Conservation (phyloP, 2,113 vertebrate genomes). For the Myotis brandtii region DNA sequence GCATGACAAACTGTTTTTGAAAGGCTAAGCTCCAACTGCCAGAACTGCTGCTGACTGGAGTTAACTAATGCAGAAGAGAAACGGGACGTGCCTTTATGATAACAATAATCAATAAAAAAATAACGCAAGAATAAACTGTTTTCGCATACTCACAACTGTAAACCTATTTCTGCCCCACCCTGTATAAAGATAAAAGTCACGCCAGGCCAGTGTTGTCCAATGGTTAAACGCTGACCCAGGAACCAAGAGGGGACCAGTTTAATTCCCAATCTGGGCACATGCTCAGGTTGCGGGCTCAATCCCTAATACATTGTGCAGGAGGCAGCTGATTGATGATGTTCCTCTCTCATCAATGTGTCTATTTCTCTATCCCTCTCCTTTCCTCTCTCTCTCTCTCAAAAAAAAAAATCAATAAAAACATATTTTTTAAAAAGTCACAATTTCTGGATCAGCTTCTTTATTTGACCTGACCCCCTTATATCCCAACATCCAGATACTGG, state of each 20-base stretch:
- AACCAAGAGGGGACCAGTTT: too few species aligned
- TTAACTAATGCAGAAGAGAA: not conserved
- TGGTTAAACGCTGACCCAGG: too few species aligned
- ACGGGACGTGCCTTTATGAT: not conserved
- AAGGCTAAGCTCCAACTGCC: not conserved
- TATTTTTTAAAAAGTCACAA: not conserved
- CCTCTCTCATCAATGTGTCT: too few species aligned
- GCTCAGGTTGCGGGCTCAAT: too few species aligned
- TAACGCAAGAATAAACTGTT: not conserved
- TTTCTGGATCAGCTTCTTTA: slow-evolving; percentile 15
- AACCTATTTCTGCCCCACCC: not conserved
- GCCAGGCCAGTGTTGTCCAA: too few species aligned
- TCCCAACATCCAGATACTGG: not conserved
- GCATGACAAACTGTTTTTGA: not conserved
- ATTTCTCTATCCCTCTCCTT: too few species aligned
- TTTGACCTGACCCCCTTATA: not conserved
- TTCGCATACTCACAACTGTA: not conserved
- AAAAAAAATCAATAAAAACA: too few species aligned
- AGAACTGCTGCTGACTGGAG: not conserved
- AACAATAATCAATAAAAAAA: not conserved
- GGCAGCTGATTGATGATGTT: too few species aligned
- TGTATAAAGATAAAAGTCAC: not conserved
- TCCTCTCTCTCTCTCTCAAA: too few species aligned
- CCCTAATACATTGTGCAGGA: too few species aligned
- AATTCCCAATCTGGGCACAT: too few species aligned